Conservation (phyloP, 2,797 vertebrate species). For the Mormyrus hasselquistii region DNA sequence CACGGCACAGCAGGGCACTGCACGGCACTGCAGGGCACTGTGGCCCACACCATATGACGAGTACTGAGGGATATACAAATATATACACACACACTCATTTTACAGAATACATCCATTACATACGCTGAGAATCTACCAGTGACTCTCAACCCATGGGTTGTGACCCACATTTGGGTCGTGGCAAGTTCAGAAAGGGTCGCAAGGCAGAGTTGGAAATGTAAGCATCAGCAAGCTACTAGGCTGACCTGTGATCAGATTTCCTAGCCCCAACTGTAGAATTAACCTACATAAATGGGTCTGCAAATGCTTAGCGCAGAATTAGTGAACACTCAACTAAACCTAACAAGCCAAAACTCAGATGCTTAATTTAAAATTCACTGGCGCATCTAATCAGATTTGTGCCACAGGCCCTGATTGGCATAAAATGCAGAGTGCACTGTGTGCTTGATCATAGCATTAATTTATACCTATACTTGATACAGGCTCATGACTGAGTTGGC, state of each 20-base stretch:
- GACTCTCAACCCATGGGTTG: not conserved
- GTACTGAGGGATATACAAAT: not conserved
- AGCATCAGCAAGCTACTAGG: not conserved
- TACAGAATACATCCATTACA: not conserved
- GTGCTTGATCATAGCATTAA: not conserved
- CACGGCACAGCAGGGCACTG: not conserved
- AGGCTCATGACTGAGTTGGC: not conserved
- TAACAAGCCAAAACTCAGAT: not conserved
- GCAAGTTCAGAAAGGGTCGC: not conserved
- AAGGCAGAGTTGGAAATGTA: not conserved
- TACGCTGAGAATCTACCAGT: not conserved
- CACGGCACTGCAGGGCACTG: not conserved
- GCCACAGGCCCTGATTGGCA: not conserved
- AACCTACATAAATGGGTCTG: not conserved
- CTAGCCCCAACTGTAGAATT: not conserved
- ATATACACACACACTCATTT: slow-evolving; percentile 1
- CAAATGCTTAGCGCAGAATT: not conserved
- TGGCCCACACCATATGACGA: not conserved
- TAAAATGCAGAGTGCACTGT: not conserved
- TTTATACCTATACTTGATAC: not conserved
- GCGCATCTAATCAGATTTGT: not conserved
- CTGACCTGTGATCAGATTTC: not conserved
- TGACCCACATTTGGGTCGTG: not conserved
- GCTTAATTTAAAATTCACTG: not conserved
- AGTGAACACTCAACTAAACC: not conserved